phyloP scores from a whole-genome alignment of 2,113 vertebrate species.

The Burhinus bistriatus region DNA sequence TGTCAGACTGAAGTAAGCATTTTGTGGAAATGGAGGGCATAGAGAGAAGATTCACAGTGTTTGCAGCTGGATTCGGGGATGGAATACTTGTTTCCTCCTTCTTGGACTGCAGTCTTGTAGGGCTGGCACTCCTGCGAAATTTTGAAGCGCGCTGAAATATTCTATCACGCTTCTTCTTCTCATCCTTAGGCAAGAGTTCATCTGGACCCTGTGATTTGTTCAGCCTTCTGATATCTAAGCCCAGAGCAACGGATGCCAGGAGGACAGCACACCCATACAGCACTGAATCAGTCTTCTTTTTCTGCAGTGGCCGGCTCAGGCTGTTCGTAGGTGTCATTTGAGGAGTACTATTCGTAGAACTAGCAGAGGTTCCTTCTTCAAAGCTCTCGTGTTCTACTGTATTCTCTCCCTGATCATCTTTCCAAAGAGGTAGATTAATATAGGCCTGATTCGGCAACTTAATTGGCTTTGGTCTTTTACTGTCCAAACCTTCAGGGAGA shows the following conservation, averaged over 20 bases:
- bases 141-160: slow-evolving; percentile 84
- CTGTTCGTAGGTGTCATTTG: slow-evolving; percentile 86
- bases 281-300: slow-evolving; percentile 81
- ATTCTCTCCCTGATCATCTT: slow-evolving; percentile 82
- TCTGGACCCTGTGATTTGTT: slow-evolving; percentile 59
- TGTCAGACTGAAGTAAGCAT: slow-evolving; percentile 80
- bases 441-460: slow-evolving; percentile 87
- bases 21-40: slow-evolving; percentile 87
- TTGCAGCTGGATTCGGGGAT: not conserved
- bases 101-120: slow-evolving; percentile 60
- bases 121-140: slow-evolving; percentile 81
- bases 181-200: slow-evolving; percentile 78
- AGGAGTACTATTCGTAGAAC: slow-evolving; percentile 81
- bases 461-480: slow-evolving; percentile 87
- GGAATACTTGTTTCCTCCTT: slow-evolving; percentile 70
- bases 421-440: slow-evolving; percentile 90
- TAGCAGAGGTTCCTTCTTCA: slow-evolving; percentile 81
- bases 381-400: slow-evolving; percentile 65
- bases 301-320: slow-evolving; percentile 73
- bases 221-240: slow-evolving; percentile 84
- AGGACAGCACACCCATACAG: slow-evolving; percentile 84
- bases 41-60: slow-evolving; percentile 77
- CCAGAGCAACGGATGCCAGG: slow-evolving; percentile 86
- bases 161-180: slow-evolving; percentile 85
- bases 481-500: slow-evolving; percentile 76